phyloP scores from a whole-genome alignment of 37 sponge, comb jelly and placozoan genomes.

The Hormiphora californensis region DNA sequence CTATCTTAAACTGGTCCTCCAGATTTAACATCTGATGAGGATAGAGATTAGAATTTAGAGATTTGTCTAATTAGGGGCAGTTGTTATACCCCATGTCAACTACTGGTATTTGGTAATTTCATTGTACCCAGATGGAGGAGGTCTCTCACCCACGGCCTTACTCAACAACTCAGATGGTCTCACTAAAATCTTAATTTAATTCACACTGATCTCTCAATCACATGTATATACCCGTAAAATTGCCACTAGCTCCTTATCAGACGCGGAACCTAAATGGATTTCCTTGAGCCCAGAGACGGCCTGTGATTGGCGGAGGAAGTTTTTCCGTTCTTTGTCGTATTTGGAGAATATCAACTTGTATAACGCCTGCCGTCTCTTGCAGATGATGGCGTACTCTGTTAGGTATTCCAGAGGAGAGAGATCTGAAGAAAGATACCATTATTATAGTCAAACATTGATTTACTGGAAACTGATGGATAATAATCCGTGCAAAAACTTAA shows the following conservation, averaged over 20 bases:
- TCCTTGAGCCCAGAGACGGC: constrained; percentile 29
- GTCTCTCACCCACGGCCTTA: no score
- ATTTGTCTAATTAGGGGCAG: no score
- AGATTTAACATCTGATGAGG: constrained; percentile 45
- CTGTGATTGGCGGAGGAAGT: constrained; percentile 13
- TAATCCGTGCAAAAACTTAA: no score
- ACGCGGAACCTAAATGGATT: constrained; percentile 25
- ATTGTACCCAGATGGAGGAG: no score
- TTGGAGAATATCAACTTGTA: constrained; percentile 54
- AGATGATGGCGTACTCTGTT: constrained; percentile 46
- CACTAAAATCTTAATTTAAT: no score
- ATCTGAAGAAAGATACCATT: not conserved
- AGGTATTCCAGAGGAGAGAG: constrained; percentile 33
- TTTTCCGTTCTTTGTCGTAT: constrained; percentile 34
- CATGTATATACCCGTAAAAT: constrained; percentile 39
- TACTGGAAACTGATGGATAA: no score
- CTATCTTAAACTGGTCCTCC: constrained; percentile 45
- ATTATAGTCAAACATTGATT: no score
- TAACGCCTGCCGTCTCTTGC: constrained; percentile 20
- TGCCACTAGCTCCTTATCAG: not conserved
- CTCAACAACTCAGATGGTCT: no score
- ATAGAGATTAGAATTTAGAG: no score
- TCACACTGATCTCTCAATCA: no score
- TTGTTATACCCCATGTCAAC: no score
- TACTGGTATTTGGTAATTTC: no score